Percentiles rank a stretch among this genome's conserved stretches.
Conservation (phyloP, 2,888 invertebrate species). For the Eremobia ochroleuca region DNA sequence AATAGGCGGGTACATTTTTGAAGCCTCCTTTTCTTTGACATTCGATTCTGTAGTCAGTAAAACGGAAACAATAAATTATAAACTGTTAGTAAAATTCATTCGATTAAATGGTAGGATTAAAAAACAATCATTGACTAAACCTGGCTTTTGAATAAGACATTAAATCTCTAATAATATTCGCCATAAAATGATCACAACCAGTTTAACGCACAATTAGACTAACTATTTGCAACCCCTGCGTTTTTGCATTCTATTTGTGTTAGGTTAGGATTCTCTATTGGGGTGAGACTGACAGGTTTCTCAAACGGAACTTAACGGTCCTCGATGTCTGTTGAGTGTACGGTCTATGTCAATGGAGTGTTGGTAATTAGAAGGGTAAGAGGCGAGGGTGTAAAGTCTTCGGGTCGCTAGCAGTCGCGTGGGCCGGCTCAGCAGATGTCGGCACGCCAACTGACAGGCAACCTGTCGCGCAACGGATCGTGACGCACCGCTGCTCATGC, state of each 20-base stretch:
- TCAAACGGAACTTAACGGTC: slow-evolving; percentile 89
- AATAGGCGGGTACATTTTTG: slow-evolving; percentile 54
- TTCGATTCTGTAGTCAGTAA: slow-evolving; percentile 21
- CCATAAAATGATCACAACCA: slow-evolving; percentile 77
- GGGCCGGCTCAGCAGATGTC: slow-evolving; percentile 86
- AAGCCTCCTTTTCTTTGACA: slow-evolving; percentile 38
- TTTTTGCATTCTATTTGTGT: slow-evolving; percentile 78
- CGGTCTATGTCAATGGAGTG: slow-evolving; percentile 71
- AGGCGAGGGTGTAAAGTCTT: slow-evolving; percentile 87
- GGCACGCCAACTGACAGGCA: slow-evolving; percentile 85
- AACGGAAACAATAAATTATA: slow-evolving; percentile 37
- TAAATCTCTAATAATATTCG: slow-evolving; percentile 63
- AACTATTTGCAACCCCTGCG: slow-evolving; percentile 89
- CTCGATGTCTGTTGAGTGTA: slow-evolving; percentile 83
- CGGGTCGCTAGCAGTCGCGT: slow-evolving; percentile 74
- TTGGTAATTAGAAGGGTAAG: slow-evolving; percentile 87
- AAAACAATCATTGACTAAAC: slow-evolving; percentile 36
- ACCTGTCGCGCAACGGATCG: slow-evolving; percentile 90
- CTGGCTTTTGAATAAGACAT: slow-evolving; percentile 69
- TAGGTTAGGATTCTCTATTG: slow-evolving; percentile 78
- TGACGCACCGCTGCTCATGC: slow-evolving; percentile 85
- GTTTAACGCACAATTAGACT: slow-evolving; percentile 85
- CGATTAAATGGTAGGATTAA: not conserved
- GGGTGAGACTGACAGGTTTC: slow-evolving; percentile 84
- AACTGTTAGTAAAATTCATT: slow-evolving; percentile 17